Base-by-base conservation (phyloP, 2,797 vertebrate genomes). In the Anolis apletophallus region DNA sequence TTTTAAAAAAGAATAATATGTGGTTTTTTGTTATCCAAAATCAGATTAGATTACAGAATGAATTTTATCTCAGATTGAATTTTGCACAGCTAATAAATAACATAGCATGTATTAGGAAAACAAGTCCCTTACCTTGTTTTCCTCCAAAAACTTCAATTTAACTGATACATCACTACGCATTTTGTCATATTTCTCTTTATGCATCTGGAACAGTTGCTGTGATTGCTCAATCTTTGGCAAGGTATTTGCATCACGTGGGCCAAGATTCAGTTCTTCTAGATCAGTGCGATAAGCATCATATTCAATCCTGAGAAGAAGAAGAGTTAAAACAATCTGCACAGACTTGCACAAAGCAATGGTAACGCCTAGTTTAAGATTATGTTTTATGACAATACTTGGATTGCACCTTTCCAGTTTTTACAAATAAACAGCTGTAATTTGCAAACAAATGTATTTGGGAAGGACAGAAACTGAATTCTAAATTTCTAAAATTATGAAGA, bases 251-350 rank as follows among this genome's bases (percentile, higher is more conserved):
- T 99, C 99, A 21, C 98, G 98, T 32, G 98, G 98, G 11, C 99
- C 99, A 94, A 99, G 95, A 93, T 99, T 99, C 90, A 99, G 89
- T 93, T 99, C 99, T 95, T 99, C 99, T 89, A 99, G 94, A 92
- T 99, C 99, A 9, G 99, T 99, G 78, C 99, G 98, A 93, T 99
- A 99, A 0, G 99, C 99, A 83, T 99, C 99, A 19, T 99, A 99
- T 89, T 99, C 99, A 74, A 99, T 94, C 94, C 99, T 99, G 88
- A 83, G 40, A 94, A 91, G 71, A 81, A 78, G 81, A 77, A 40
- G 5, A 67, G 21, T 61, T 92, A 59, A 77, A 14, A 91, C 74
- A 54, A 40, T 16, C 57, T 54, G 34, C 13, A 74, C 9, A 74
- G 46, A 80, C 80, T 64, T 69, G 64, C 36, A 55, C 29, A 55